phyloP scores from a whole-genome alignment of 2,113 vertebrate species.

The Penelope pileata region DNA sequence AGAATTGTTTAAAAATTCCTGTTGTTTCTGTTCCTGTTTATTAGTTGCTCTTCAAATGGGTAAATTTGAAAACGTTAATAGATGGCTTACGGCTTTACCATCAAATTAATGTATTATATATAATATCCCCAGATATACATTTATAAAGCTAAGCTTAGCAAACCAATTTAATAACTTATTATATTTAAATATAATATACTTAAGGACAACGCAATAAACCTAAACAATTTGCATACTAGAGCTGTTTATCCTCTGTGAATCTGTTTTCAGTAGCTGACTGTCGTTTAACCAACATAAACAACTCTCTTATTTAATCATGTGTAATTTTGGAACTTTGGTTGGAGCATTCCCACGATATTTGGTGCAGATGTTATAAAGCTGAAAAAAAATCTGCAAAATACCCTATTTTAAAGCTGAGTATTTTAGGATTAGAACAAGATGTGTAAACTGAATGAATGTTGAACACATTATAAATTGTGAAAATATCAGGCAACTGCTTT shows the following conservation, averaged over 20 bases:
- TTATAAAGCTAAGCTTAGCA: not conserved
- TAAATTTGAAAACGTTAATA: not conserved
- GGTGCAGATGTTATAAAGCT: constrained; percentile 54
- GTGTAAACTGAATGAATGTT: not conserved
- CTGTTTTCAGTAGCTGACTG: constrained; percentile 60
- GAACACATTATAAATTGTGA: not conserved
- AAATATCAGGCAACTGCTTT: not conserved
- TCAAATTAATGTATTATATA: not conserved
- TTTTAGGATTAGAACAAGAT: constrained; percentile 33
- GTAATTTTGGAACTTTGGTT: constrained; percentile 48
- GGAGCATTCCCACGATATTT: constrained; percentile 48
- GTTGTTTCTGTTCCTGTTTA: constrained; percentile 14
- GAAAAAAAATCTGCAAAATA: constrained; percentile 47
- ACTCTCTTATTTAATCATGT: constrained; percentile 45
- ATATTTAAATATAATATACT: constrained; percentile 7
- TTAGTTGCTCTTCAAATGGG: not conserved
- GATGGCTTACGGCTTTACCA: not conserved
- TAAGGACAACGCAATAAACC: constrained; percentile 13
- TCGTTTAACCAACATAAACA: constrained; percentile 60
- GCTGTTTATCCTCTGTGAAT: constrained; percentile 18
- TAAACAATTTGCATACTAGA: constrained; percentile 23
- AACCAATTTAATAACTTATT: constrained; percentile 9
- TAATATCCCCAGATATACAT: not conserved
- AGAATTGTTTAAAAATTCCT: constrained; percentile 1
- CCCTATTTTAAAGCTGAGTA: constrained; percentile 20